phyloP scores from a whole-genome alignment of 2,888 invertebrate species.

The Himalopsyche tibetana region DNA sequence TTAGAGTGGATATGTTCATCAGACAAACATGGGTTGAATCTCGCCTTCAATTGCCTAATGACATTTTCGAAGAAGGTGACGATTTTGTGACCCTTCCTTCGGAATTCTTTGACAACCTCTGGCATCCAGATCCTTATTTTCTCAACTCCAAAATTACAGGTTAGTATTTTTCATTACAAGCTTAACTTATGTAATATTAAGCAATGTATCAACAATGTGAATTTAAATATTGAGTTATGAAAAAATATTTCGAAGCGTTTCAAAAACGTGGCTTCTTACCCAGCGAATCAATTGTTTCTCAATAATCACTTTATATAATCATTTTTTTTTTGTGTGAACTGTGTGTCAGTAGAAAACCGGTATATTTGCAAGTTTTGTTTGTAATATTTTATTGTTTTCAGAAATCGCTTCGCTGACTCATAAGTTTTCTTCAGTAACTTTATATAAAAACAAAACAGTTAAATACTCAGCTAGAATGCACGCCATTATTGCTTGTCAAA shows the following conservation, averaged over 20 bases:
- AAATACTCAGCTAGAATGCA: constrained; percentile 89
- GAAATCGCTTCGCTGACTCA: constrained; percentile 89
- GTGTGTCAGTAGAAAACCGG: too few species aligned
- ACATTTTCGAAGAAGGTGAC: constrained; percentile 88
- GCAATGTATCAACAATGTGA: too few species aligned
- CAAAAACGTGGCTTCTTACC: too few species aligned
- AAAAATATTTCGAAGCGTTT: too few species aligned
- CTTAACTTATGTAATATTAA: too few species aligned
- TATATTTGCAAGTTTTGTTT: too few species aligned
- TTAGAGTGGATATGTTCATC: constrained; percentile 90
- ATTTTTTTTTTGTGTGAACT: too few species aligned
- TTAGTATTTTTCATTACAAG: constrained; percentile 68
- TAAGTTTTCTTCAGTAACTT: constrained; percentile 87
- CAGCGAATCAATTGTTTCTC: too few species aligned
- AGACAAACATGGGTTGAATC: constrained; percentile 89
- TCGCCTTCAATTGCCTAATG: constrained; percentile 84
- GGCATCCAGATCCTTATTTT: constrained; percentile 92
- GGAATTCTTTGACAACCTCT: constrained; percentile 89
- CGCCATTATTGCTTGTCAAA: constrained; percentile 90
- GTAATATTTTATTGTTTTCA: constrained; percentile 70
- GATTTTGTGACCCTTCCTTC: constrained; percentile 88
- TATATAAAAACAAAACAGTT: constrained; percentile 88
- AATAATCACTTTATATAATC: too few species aligned
- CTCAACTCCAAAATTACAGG: constrained; percentile 90
- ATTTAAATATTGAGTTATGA: neutral